Evolutionary conservation across 1,140 invertebrate species (phyloP), one percentile per base, ranked within the genome.

Genomic region (Reticulitermes speratus): DNA sequence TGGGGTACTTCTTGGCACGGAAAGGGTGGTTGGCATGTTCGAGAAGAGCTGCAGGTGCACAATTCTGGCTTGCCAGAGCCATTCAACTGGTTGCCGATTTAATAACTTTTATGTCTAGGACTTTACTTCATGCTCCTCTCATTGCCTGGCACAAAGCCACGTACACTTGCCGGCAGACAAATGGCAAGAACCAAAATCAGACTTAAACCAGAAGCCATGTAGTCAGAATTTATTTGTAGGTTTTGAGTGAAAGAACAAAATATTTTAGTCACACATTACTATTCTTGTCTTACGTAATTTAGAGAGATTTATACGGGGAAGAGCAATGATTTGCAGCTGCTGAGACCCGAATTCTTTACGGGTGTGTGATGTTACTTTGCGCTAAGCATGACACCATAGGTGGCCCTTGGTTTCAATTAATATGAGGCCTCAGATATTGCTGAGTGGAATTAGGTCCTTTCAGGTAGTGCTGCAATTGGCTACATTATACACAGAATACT

Each of bases 191-290:
- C n/a, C 65, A 25, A 75, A 30, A 75, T 75, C 65, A 25, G 65
- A 75, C n/a, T 75, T 25, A 75, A 75, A 75, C 65, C 65, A 75
- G 65, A 75, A 30, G 25, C 65, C 65, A 75, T 75, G 65, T 75
- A 25, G 65, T 75, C n/a, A 30, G 7, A 75, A 75, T 75, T 25
- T 75, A 75, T 69, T 69, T 30, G 19, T 69, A 25, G 3, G 23
- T 69, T 69, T 25, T n/a, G 65, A 69, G 12, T 5, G 19, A 69
- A 69, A 69, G n/a, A 7, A 69, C 65, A 30, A n/a, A n/a, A 25
- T 69, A 12, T 69, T 25, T 30, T 69, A 69, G 65, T 69, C n/a
- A 69, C n/a, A 16, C n/a, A 7, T 69, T 69, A 69, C 3, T 30
- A 12, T 69, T 69, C n/a, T 69, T 69, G 19, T 12, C 19, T 69